Evolutionary conservation across 37 sponge, comb jelly and placozoan genomes (phyloP), one percentile per base, ranked within the genome.

Genomic region (Lycopodina hypogea): DNA sequence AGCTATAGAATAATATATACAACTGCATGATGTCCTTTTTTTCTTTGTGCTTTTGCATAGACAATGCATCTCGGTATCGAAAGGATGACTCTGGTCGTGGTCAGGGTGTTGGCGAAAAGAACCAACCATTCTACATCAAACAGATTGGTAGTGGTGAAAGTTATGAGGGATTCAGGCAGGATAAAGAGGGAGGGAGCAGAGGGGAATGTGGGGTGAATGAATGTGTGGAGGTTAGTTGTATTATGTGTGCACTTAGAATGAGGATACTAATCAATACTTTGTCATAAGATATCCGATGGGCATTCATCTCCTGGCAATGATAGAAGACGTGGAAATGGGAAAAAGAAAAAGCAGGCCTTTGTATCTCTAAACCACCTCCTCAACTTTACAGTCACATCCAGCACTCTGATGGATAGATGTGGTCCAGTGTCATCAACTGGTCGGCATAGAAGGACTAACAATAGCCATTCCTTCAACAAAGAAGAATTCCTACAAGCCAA

Each of bases 401-500:
- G 48, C 9, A n/a, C n/a, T n/a, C n/a, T n/a, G n/a, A 9, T 45
- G 48, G 48, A 45, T 45, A 45, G 48, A 9, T 45, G 4, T 9
- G 4, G 48, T 45, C 48, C 48, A 45, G 78, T 24, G 60, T 17
- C 62, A 60, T 29, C 42, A 3, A 19, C 57, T 4, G 52, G 19
- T 42, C 45, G 65, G 53, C 39, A 64, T 19, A 72, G 82, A 38
- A 62, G 82, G 53, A 41, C 21, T 18, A 38, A 35, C 18, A 62
- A 1, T 3, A 38, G 52, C 57, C 72, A 60, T 45, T 69, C 58
- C 40, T 90, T 78, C 64, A 93, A 90, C 74, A 93, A 93, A 60
- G 93, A 93, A 50, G 90, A 93, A 60, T 93, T 89, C 55, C 64
- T 93, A 28, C 93, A 93, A 30, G 93, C 93, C 48, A 93, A 93